These are phyloP conservation scores for Drosophila teissieri DNA, from an alignment of 1,140 invertebrate genomes.

Conservation along the genomic window DNA sequence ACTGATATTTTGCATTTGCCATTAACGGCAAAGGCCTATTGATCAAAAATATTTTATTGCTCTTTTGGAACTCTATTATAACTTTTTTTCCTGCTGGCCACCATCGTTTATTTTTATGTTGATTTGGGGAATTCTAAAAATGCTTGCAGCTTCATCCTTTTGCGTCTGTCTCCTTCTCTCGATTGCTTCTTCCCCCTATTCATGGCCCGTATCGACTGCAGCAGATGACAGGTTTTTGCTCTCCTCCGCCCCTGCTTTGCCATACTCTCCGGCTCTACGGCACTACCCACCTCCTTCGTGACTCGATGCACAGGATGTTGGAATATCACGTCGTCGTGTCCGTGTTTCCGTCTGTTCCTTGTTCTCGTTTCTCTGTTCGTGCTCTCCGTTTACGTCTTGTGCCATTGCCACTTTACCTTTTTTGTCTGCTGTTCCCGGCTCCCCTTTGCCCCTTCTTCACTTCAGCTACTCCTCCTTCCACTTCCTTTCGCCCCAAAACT, in stretches of 20 bases:
- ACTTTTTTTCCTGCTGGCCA: constrained; percentile 9
- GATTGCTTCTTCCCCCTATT: constrained; percentile 10
- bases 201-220: constrained; percentile 45
- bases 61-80: too few species aligned
- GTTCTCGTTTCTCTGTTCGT: constrained; percentile 30
- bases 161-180: constrained; percentile 34
- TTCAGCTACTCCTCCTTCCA: too few species aligned
- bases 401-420: constrained; percentile 41
- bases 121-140: constrained; percentile 77
- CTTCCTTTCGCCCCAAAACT: constrained; percentile 3
- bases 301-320: constrained; percentile 63
- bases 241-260: constrained; percentile 20
- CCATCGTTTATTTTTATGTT: constrained; percentile 50
- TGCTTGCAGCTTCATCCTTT: constrained; percentile 52
- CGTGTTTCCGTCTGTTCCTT: constrained; percentile 44
- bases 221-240: constrained; percentile 63
- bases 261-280: constrained; percentile 17
- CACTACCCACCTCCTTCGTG: constrained; percentile 21
- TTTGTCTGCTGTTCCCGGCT: constrained; percentile 33
- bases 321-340: constrained; percentile 51
- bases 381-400: constrained; percentile 39
- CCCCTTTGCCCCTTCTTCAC: constrained; percentile 2
- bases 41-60: neutral
- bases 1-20: too few species aligned
- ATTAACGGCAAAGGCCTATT: neutral